Evolutionary conservation across 53 echinoderm and acorn worm species (phyloP), one percentile per base, ranked within the genome.

Genomic region (Antedon mediterranea): DNA sequence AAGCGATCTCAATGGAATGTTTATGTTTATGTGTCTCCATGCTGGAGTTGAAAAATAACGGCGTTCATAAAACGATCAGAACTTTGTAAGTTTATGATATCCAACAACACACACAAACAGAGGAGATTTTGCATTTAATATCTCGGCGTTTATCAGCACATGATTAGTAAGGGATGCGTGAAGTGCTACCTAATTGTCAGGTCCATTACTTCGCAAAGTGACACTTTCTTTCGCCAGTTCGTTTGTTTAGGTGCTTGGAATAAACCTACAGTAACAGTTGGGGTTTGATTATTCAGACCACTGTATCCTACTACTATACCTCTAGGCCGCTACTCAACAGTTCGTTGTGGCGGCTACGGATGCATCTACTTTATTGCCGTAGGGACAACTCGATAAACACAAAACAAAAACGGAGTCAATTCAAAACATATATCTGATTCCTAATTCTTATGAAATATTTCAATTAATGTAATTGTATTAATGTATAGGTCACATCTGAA

Each of bases 191-290:
- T 57, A 57, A 57, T 57, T 57, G 57, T 2, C 57, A 26, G 57
- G 7, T 57, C 9, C 57, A 57, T 57, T 57, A 57, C 57, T 57
- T 37, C 7, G 9, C 57, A 57, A 57, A 57, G 57, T 57, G 57
- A 57, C 57, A 57, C 57, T 57, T 57, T 57, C 57, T 57, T 57
- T 57, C 57, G 57, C 57, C 57, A 57, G 57, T 57, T 57, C 57
- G 57, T 57, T 57, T 57, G 57, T 57, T 57, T 57, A 57, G 57
- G 15, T 57, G 57, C 57, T 57, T 18, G 20, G 57, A 11, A 57
- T 18, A 57, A 57, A 18, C 23, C 57, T 57, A 57, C 57, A 57
- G 2, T 57, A 57, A 57, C 57, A 57, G 57, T 57, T 26, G 57
- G 57, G 57, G 57, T 57, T 57, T 57, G 57, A 57, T 57, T 57